These are phyloP conservation scores for Nerophis lumbriciformis DNA, from an alignment of 2,113 vertebrate species.

Conservation along the genomic window DNA sequence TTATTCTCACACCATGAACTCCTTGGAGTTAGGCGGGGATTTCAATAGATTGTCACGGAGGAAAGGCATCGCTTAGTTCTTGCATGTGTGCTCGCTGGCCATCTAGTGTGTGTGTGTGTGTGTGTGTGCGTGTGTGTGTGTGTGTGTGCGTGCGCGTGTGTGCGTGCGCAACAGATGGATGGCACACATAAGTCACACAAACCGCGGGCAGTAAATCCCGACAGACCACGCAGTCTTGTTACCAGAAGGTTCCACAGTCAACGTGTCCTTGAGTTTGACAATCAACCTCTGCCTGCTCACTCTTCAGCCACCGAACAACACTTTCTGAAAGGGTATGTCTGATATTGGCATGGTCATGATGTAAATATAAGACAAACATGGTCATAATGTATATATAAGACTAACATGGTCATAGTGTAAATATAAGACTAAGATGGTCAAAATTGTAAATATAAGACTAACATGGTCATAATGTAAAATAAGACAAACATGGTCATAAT, in stretches of 20 bases:
- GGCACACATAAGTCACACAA: conserved; percentile 45
- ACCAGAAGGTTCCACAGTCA: conserved; percentile 55
- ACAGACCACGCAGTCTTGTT: conserved; percentile 46
- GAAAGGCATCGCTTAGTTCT: conserved; percentile 57
- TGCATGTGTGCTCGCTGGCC: conserved; percentile 30
- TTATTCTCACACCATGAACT: conserved; percentile 38
- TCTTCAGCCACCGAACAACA: conserved; percentile 34
- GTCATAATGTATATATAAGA: too few species aligned
- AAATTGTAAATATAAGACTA: too few species aligned
- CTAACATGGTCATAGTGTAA: too few species aligned
- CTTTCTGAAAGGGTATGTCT: conserved; percentile 15
- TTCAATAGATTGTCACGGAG: conserved; percentile 46
- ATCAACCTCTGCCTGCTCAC: conserved; percentile 38
- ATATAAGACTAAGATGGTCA: too few species aligned
- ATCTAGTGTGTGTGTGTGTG: conserved; percentile 11
- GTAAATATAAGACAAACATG: too few species aligned
- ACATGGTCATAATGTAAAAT: too few species aligned
- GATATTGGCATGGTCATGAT: conserved; percentile 1
- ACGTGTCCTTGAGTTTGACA: conserved; percentile 63
- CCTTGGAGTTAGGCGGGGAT: conserved; percentile 21
- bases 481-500: too few species aligned
- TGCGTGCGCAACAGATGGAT: conserved; percentile 44
- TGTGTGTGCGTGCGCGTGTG: neutral
- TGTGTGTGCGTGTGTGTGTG: too few species aligned
- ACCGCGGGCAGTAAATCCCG: conserved; percentile 55